These are phyloP conservation scores for Alauda arvensis DNA, from an alignment of 2,797 vertebrate species.

Conservation along the genomic window DNA sequence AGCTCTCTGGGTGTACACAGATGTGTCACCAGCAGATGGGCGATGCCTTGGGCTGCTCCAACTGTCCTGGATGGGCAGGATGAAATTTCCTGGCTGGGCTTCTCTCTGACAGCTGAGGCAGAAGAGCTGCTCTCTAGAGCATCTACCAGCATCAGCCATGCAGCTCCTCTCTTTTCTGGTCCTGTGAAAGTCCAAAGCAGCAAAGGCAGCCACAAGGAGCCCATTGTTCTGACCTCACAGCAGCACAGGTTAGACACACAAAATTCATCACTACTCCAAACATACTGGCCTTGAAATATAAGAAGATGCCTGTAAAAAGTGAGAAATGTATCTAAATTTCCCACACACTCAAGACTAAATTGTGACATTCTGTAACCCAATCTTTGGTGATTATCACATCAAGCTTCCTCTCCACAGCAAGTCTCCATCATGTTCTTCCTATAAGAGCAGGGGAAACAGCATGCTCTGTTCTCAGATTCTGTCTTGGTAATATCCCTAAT, in stretches of 20 bases:
- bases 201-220: accelerated
- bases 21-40: not conserved
- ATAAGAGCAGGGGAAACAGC: not conserved
- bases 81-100: not conserved
- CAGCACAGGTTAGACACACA: not conserved
- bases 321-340: not conserved
- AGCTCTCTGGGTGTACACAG: not conserved
- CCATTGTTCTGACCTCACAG: not conserved
- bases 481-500: not conserved
- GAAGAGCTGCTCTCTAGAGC: not conserved
- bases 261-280: not conserved
- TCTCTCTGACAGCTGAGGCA: not conserved
- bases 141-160: not conserved
- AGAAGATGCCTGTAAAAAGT: not conserved
- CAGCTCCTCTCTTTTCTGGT: not conserved
- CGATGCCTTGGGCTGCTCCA: not conserved
- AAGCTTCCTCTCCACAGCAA: not conserved
- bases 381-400: not conserved
- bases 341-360: not conserved
- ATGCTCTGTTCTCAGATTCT: not conserved
- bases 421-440: not conserved
- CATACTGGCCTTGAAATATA: not conserved
- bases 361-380: not conserved
- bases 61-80: not conserved
- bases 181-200: not conserved